Evolutionary conservation across 2,113 vertebrate species (phyloP), one percentile per base, ranked within the genome.

Genomic region (Rhizomys pruinosus): DNA sequence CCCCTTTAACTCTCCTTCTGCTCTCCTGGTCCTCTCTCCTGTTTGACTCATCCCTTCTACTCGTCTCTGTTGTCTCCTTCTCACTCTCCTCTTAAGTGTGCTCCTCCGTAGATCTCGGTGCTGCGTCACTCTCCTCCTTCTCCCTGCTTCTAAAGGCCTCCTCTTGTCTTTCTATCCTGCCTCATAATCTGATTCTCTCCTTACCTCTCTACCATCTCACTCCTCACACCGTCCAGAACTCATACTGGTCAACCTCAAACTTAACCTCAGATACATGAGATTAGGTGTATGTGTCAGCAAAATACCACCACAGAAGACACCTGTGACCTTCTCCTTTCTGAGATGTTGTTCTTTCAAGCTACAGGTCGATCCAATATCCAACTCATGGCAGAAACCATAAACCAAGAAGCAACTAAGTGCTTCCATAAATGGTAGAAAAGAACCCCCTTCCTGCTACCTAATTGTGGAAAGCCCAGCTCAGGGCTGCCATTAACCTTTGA

Each of bases 301-400:
- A 86, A 71, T 42, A 84, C 77, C 57, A 68, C 63, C 72, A 69
- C 37, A 68, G 81, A 77, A 37, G n/a, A 39, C n/a, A 80, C n/a
- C 47, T 47, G 10, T 52, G 57, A 47, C 52, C 90, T 82, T 39
- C 55, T 77, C 59, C 32, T 78, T 93, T 79, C 52, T 42, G 87
- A 87, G 85, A 11, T 29, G 71, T 37, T 95, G 79, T 93, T 19
- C 68, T 44, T 93, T 72, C 47, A 94, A 89, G 89, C 44, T 84
- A 55, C 89, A 96, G 77, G 76, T 94, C 87, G 68, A 93, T 96
- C 69, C 79, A 89, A 87, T 92, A 95, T 89, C 80, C 74, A 88
- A 92, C 63, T 92, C 1, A 2, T 73, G 92, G 92, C 84, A 94
- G 82, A 90, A 94, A 39, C 47, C 61, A 25, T 34, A n/a, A 72